phyloP scores from a whole-genome alignment of 2,797 vertebrate genomes.

The Lepilemur septentrionalis region DNA sequence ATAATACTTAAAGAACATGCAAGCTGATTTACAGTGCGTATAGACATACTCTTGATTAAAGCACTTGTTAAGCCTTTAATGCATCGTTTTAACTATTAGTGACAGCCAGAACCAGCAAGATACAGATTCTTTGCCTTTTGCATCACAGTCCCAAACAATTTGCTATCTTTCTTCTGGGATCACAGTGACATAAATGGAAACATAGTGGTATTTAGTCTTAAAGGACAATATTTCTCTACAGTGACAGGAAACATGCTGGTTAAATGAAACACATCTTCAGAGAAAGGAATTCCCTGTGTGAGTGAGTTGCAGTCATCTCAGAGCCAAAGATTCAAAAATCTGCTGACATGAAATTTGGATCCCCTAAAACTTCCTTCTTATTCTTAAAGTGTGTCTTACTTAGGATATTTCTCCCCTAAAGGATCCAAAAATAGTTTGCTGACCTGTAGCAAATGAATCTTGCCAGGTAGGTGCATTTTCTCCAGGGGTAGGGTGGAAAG shows the following conservation, averaged over 20 bases:
- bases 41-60: neutral
- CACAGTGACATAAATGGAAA: neutral
- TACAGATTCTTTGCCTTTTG: neutral
- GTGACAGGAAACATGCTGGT: neutral
- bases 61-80: neutral
- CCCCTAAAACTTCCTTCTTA: neutral
- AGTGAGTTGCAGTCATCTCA: neutral
- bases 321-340: neutral
- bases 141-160: neutral
- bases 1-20: neutral
- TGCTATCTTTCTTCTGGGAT: neutral
- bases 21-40: neutral
- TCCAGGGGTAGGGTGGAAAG: neutral
- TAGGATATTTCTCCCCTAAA: neutral
- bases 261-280: neutral
- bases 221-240: neutral
- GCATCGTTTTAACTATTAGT: neutral
- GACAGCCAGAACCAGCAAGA: neutral
- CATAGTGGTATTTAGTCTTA: neutral
- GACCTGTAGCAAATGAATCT: neutral
- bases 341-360: neutral
- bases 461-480: neutral
- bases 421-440: neutral
- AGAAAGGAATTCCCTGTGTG: neutral
- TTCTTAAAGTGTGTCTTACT: neutral